Evolutionary conservation across 2,888 invertebrate genomes (phyloP).

Genomic region (Chrysomela aeneicollis): DNA sequence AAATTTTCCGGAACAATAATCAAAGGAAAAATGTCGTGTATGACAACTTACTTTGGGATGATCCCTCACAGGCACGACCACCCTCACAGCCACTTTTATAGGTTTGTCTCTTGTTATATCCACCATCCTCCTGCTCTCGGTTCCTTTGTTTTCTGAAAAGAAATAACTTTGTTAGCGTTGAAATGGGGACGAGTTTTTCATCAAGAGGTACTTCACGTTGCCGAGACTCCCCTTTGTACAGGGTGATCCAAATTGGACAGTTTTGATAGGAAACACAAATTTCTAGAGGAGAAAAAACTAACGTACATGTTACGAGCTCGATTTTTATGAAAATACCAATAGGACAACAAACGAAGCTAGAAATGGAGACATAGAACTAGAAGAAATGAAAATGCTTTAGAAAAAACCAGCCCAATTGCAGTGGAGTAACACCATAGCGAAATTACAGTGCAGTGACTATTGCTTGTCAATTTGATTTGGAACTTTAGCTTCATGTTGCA

Average conservation of each 20-base stretch:
- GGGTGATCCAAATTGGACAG: background rate
- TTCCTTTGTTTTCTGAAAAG: slow-evolving; percentile 58
- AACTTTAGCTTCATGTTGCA: too few species aligned
- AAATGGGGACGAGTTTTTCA: slow-evolving; percentile 29
- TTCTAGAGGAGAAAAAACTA: too few species aligned
- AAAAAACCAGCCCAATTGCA: too few species aligned
- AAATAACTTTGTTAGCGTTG: slow-evolving; percentile 39
- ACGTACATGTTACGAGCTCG: too few species aligned
- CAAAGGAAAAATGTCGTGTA: slow-evolving; percentile 31
- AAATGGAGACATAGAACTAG: too few species aligned
- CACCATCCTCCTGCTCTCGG: slow-evolving; percentile 74
- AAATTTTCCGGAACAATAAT: slow-evolving; percentile 7
- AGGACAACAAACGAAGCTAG: too few species aligned
- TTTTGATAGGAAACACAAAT: too few species aligned
- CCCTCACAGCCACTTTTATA: slow-evolving; percentile 85
- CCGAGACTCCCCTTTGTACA: background rate
- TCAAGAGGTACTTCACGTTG: slow-evolving; percentile 17
- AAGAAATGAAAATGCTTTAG: too few species aligned
- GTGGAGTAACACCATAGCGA: too few species aligned
- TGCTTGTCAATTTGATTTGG: too few species aligned
- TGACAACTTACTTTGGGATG: slow-evolving; percentile 77
- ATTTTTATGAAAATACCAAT: too few species aligned
- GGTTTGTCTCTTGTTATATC: slow-evolving; percentile 89
- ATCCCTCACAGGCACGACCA: slow-evolving; percentile 85
- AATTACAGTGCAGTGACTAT: too few species aligned